These are phyloP conservation scores for Dendroctonus valens DNA, from an alignment of 1,140 invertebrate genomes.

Conservation along the genomic window DNA sequence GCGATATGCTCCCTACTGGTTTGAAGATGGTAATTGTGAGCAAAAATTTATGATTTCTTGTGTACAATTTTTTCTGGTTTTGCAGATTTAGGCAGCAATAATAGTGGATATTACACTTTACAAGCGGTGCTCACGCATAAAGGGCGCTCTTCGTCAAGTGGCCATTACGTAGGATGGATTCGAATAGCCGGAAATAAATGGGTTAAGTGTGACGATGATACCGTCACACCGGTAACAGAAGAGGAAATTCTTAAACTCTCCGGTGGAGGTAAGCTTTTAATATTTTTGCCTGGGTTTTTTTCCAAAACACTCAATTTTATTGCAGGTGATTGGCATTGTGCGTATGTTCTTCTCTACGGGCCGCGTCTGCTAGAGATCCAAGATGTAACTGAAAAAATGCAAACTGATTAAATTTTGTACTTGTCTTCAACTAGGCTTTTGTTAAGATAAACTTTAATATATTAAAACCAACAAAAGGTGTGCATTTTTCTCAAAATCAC, in stretches of 20 bases:
- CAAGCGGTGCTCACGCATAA: slow-evolving; percentile 97
- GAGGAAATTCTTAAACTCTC: slow-evolving; percentile 96
- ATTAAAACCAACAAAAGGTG: no score
- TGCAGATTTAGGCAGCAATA: slow-evolving; percentile 92
- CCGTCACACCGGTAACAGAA: slow-evolving; percentile 80
- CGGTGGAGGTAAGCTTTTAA: slow-evolving; percentile 74
- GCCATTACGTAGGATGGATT: slow-evolving; percentile 99
- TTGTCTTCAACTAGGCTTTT: neutral
- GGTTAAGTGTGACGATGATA: slow-evolving; percentile 98
- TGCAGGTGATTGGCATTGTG: slow-evolving; percentile 91
- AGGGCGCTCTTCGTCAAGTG: slow-evolving; percentile 93
- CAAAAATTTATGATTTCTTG: neutral
- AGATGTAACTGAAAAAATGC: slow-evolving; percentile 30
- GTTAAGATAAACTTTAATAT: no score
- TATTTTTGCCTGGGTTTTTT: slow-evolving; percentile 7
- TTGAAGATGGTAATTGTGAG: slow-evolving; percentile 69
- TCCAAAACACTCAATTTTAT: neutral
- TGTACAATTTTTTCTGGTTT: slow-evolving; percentile 5
- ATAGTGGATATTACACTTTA: slow-evolving; percentile 93
- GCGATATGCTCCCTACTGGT: slow-evolving; percentile 69
- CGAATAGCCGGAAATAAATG: slow-evolving; percentile 72
- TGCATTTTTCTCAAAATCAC: no score
- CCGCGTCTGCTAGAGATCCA: slow-evolving; percentile 72
- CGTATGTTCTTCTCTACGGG: slow-evolving; percentile 95
- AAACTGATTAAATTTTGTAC: slow-evolving; percentile 6